Evolutionary conservation across 2,888 invertebrate genomes (phyloP), one percentile per base, ranked within the genome.

Genomic region (Ceramica pisi): DNA sequence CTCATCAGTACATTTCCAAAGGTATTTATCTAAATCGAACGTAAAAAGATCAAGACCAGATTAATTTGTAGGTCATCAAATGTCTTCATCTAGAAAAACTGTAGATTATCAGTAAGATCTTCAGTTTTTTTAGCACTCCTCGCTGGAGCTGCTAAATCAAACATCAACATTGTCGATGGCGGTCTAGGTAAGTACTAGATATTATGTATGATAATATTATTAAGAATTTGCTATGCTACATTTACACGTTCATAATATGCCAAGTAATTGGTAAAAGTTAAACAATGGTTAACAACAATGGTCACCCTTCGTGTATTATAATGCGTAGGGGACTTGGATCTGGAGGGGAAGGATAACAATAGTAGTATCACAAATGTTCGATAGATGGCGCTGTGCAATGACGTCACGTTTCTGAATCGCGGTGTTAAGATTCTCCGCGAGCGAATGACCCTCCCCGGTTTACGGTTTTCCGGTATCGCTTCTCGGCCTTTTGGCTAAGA

Each of bases 401-500:
- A 74, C 72, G 46, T 66, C 67, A 57, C 8, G 1, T 65, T 66
- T 51, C 66, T 72, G 57, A 72, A 74, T 72, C 66, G 64, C 73
- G 65, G 41, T 64, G 31, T 64, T 71, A 64, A 31, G 72, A 48
- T 64, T 56, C n/a, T 71, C 41, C 26, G 31, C 53, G 53, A 41
- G 14, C 1, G 38, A 72, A 72, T 26, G 64, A 71, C 71, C 8
- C 41, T 53, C 73, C 9, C 6, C 16, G 14, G n/a, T 19, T 38
- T 21, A 0, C 1, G 0, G 5, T 0, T 21, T n/a, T n/a, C n/a
- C n/a, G 12, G 3, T 64, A 71, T 71, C 71, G 71, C 71, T 71
- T 71, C 71, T 71, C 71, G 73, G 73, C 71, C 71, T 71, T 71
- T 72, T 72, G 71, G 72, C 72, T 72, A 72, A 65, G 73, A 71